Percentiles rank a stretch among this genome's conserved stretches.
Evolutionary conservation across 2,888 invertebrate genomes (phyloP).

Genomic region (Arge pagana): DNA sequence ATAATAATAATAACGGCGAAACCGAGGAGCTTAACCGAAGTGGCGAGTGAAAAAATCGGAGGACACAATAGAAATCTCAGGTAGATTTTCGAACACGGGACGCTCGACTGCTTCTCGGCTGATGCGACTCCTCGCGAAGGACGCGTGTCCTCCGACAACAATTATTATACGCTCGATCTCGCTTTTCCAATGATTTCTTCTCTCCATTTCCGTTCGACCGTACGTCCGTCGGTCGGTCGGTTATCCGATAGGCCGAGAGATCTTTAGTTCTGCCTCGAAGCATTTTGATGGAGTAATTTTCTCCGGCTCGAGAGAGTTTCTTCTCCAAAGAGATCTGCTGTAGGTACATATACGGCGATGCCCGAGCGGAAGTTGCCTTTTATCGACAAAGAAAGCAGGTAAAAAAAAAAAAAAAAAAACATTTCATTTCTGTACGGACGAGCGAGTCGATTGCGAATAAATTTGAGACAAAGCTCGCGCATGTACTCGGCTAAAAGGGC

Average conservation of each 20-base stretch:
- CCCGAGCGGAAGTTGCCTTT: neutral
- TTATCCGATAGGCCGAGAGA: neutral
- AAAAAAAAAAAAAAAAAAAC: neutral
- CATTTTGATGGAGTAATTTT: neutral
- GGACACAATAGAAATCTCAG: slow-evolving; percentile 20
- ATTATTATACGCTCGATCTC: slow-evolving; percentile 10
- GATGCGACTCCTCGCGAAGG: neutral
- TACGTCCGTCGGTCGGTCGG: neutral
- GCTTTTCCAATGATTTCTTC: slow-evolving; percentile 3
- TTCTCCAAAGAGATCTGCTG: neutral
- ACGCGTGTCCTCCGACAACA: neutral
- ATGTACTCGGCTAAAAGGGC: too few relatives aligned
- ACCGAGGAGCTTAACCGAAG: slow-evolving; percentile 14
- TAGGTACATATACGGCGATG: neutral
- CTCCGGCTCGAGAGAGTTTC: neutral
- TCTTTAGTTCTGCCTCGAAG: neutral
- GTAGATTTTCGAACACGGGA: slow-evolving; percentile 9
- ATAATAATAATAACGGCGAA: slow-evolving; percentile 18
- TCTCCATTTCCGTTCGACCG: slow-evolving; percentile 4
- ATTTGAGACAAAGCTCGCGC: too few relatives aligned
- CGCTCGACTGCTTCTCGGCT: slow-evolving; percentile 5
- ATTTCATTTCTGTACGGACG: too few relatives aligned
- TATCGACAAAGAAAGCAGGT: neutral
- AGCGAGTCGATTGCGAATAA: too few relatives aligned
- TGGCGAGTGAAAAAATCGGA: too few relatives aligned